Evolutionary conservation across 2,888 invertebrate genomes (phyloP), one percentile per base, ranked within the genome.

Genomic region (Protophormia terraenovae): DNA sequence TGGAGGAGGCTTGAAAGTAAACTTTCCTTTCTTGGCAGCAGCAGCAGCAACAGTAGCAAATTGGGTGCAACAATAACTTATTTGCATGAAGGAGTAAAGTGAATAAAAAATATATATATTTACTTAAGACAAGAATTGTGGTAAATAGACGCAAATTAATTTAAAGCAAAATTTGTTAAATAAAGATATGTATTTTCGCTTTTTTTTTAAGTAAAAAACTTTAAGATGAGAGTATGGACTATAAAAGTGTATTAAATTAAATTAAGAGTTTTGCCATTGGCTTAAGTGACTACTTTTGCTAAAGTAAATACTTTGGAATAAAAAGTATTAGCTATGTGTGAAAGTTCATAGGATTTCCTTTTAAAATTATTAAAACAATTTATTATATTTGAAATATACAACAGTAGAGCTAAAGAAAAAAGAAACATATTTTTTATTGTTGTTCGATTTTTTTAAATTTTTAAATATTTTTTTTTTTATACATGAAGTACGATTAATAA

Each of bases 121-220:
- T 78, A 41, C 73, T 77, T 84, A 73, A 73, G 77, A 69, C 53
- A 81, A 81, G 72, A 84, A 69, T 75, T 78, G 82, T 69, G 82
- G 78, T 45, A 82, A 82, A 85, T 78, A 73, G 85, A 82, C 82
- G 58, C 47, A 85, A 85, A 82, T 82, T 85, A 85, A 85, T 85
- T 85, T 78, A 78, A 75, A 22, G 47, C 50, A 64, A 14, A 76
- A 19, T 82, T 76, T 62, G 53, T 71, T 45, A 45, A 55, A 55
- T 41, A 55, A 71, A 60, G 29, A 62, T 45, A 24, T 29, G 55
- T 41, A 55, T 7, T 32, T 73, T 62, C 10, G 19, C 24, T 10
- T 7, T 12, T 1, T 58, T 60, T 19, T 50, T 22, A 1, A 50
- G 4, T n/a, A 41, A n/a, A 14, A 1, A 35, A 62, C 8, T 8